Conservation (phyloP, 1,140 invertebrate species). For the Scaptomyza pallida region DNA sequence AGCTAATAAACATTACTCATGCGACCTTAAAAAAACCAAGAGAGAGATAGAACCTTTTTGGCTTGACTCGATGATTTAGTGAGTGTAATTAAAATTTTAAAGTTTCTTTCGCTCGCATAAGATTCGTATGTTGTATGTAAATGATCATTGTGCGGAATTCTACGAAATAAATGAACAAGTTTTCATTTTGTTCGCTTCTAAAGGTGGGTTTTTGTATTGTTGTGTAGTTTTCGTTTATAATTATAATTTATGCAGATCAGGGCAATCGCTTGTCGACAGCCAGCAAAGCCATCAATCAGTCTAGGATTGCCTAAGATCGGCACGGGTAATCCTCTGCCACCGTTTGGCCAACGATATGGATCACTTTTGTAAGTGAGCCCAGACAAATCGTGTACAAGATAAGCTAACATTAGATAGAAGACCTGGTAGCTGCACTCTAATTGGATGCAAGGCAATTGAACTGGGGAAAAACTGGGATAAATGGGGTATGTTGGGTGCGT, state of each 20-base stretch:
- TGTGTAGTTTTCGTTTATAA: conserved; percentile 61
- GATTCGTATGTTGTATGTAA: conserved; percentile 49
- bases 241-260: conserved; percentile 74
- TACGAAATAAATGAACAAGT: conserved; percentile 75
- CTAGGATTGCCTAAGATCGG: conserved; percentile 22
- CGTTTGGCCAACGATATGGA: conserved; percentile 42
- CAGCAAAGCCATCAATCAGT: conserved; percentile 56
- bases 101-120: conserved; percentile 70
- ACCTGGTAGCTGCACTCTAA: conserved; percentile 22
- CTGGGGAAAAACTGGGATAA: too few relatives aligned
- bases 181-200: conserved; percentile 23
- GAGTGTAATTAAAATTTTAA: conserved; percentile 77
- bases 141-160: conserved; percentile 72
- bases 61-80: conserved; percentile 75
- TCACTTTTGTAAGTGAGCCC: conserved; percentile 63
- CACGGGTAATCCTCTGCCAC: conserved; percentile 37
- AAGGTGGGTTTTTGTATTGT: not conserved
- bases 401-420: conserved; percentile 34
- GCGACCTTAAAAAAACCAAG: conserved; percentile 52
- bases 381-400: conserved; percentile 61
- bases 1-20: conserved; percentile 84
- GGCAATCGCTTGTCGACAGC: conserved; percentile 62
- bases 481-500: too few relatives aligned
- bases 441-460: conserved; percentile 49
- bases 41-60: conserved; percentile 30